Percentiles rank a stretch among this genome's conserved stretches.
Evolutionary conservation across 2,797 vertebrate species (phyloP).

Genomic region (Spizella passerina): DNA sequence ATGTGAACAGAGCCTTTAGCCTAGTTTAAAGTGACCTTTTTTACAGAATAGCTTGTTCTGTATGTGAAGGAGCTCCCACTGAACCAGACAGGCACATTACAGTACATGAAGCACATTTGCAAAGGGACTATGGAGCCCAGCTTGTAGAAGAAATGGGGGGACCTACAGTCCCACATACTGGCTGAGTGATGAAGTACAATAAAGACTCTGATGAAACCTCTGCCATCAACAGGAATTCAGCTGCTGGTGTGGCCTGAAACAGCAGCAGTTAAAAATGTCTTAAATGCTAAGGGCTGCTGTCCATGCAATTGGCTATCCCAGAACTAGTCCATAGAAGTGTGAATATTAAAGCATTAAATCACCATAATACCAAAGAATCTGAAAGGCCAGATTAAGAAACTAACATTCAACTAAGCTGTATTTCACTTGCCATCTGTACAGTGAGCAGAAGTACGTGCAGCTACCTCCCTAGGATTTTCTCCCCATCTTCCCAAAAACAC

Average conservation of each 20-base stretch:
- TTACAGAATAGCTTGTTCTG: background rate
- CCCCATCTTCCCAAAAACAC: background rate
- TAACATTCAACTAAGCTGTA: background rate
- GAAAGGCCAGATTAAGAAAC: background rate
- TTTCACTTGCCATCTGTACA: background rate
- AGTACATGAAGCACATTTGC: background rate
- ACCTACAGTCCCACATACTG: background rate
- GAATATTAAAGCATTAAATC: background rate
- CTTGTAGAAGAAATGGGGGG: background rate
- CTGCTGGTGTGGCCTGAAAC: background rate
- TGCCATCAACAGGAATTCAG: background rate
- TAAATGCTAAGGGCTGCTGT: background rate
- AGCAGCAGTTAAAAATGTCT: background rate
- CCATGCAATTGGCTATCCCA: background rate
- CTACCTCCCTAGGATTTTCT: background rate
- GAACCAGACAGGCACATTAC: background rate
- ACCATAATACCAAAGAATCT: background rate
- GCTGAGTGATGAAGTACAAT: background rate
- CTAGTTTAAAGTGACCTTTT: constrained; percentile 1
- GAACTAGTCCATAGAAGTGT: background rate
- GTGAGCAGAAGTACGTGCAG: background rate
- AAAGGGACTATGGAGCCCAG: background rate
- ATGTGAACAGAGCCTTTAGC: background rate
- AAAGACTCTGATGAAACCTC: background rate
- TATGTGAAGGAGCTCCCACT: background rate